These are phyloP conservation scores for Macquaria australasica DNA, from an alignment of 2,113 vertebrate genomes.

Conservation along the genomic window DNA sequence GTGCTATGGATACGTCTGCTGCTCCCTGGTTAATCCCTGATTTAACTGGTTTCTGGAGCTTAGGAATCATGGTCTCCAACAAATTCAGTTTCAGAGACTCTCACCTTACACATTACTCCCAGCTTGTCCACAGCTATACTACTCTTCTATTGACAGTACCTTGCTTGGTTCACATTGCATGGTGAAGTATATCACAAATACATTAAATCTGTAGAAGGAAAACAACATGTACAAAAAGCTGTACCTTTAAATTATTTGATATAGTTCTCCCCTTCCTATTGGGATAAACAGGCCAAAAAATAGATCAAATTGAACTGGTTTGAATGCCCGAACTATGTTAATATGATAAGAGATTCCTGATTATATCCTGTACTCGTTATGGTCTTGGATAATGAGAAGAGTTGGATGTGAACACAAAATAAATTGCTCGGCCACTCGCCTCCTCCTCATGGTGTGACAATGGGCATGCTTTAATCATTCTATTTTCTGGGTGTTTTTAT, in stretches of 20 bases:
- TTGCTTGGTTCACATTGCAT: conserved; percentile 76
- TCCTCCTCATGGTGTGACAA: conserved; percentile 69
- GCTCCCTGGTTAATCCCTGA: conserved; percentile 52
- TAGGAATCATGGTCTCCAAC: conserved; percentile 38
- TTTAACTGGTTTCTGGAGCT: conserved; percentile 56
- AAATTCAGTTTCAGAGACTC: conserved; percentile 49
- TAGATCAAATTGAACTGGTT: conserved; percentile 38
- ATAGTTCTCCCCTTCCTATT: conserved; percentile 39
- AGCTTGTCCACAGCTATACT: conserved; percentile 54
- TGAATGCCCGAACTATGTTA: conserved; percentile 53
- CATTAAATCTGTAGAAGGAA: conserved; percentile 49
- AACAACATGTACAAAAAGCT: conserved; percentile 34
- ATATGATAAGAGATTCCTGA: conserved; percentile 28
- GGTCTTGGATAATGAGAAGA: conserved; percentile 44
- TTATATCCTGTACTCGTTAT: conserved; percentile 54
- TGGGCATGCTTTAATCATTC: conserved; percentile 79
- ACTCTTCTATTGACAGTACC: conserved; percentile 47
- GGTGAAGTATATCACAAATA: conserved; percentile 68
- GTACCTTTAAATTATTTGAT: conserved; percentile 52
- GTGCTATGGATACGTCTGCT: conserved; percentile 75
- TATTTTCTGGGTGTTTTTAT: conserved; percentile 70
- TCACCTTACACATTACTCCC: conserved; percentile 48
- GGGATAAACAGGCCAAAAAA: conserved; percentile 26
- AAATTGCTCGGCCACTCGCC: conserved; percentile 49
- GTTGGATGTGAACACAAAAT: conserved; percentile 46